These are phyloP conservation scores for Caenorhabditis afra DNA, from an alignment of 2,888 invertebrate genomes.

Conservation along the genomic window DNA sequence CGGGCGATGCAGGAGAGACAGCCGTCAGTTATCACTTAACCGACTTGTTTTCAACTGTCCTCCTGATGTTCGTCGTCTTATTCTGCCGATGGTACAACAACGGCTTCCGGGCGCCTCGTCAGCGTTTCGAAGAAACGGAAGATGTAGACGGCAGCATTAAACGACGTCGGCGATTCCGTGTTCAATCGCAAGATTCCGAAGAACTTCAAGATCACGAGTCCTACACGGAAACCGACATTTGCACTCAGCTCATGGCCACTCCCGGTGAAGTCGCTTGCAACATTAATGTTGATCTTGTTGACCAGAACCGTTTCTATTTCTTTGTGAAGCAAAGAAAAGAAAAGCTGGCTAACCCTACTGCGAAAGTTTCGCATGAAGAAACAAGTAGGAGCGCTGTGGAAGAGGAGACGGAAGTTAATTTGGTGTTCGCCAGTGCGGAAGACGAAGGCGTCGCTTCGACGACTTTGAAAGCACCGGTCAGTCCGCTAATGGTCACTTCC, in stretches of 20 bases:
- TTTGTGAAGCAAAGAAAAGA: constrained; percentile 49
- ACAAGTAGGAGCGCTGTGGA: constrained; percentile 20
- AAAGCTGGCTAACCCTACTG: constrained; percentile 8
- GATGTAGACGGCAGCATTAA: constrained; percentile 19
- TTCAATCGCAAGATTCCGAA: constrained; percentile 45
- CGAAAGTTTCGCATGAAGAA: constrained; percentile 16
- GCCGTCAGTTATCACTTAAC: constrained; percentile 13
- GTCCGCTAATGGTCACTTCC: constrained; percentile 25
- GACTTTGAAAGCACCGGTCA: constrained; percentile 33
- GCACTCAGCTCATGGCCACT: constrained; percentile 32
- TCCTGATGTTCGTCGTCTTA: constrained; percentile 57
- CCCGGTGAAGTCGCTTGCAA: constrained; percentile 38
- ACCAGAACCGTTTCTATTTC: constrained; percentile 54
- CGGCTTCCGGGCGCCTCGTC: constrained; percentile 16
- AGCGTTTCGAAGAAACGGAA: constrained; percentile 18
- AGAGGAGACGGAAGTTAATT: constrained; percentile 50
- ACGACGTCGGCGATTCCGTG: constrained; percentile 37
- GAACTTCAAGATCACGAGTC: constrained; percentile 49
- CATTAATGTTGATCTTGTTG: constrained; percentile 34
- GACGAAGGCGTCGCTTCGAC: constrained; percentile 34
- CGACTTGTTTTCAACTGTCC: constrained; percentile 51
- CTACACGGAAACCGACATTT: constrained; percentile 48
- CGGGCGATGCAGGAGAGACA: constrained; percentile 29
- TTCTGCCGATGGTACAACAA: constrained; percentile 56
- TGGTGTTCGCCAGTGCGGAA: constrained; percentile 61